phyloP scores from a whole-genome alignment of 1,140 invertebrate species.

The Sitobion miscanthi region DNA sequence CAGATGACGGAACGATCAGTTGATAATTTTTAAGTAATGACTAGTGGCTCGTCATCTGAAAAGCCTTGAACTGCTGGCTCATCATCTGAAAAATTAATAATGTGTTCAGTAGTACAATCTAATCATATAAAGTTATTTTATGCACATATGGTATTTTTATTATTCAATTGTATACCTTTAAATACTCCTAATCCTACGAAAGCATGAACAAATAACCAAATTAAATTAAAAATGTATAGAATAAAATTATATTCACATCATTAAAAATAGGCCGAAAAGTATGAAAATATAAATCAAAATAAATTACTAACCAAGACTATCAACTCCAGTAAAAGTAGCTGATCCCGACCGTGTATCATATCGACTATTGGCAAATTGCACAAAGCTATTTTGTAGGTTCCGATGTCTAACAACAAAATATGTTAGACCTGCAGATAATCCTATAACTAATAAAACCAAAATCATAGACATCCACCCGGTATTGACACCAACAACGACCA shows the following conservation, averaged over 20 bases:
- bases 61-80: constrained; percentile 87
- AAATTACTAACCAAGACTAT: constrained; percentile 68
- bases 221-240: neutral
- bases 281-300: neutral
- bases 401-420: constrained; percentile 76
- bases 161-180: constrained; percentile 39
- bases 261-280: neutral
- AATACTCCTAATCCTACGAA: constrained; percentile 33
- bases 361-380: constrained; percentile 83
- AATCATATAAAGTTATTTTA: neutral
- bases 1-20: constrained; percentile 50
- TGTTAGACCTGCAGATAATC: constrained; percentile 66
- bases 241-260: neutral
- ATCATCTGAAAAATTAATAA: constrained; percentile 80
- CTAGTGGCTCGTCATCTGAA: constrained; percentile 91
- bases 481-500: constrained; percentile 57
- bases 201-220: neutral
- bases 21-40: constrained; percentile 73
- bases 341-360: constrained; percentile 85
- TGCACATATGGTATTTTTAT: neutral
- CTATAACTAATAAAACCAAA: constrained; percentile 66
- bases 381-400: constrained; percentile 78
- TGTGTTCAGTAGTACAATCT: constrained; percentile 59
- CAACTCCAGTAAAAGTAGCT: constrained; percentile 78
- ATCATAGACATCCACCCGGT: constrained; percentile 63